Conservation (phyloP, 2,113 vertebrate species). For the Apeltes quadracus region DNA sequence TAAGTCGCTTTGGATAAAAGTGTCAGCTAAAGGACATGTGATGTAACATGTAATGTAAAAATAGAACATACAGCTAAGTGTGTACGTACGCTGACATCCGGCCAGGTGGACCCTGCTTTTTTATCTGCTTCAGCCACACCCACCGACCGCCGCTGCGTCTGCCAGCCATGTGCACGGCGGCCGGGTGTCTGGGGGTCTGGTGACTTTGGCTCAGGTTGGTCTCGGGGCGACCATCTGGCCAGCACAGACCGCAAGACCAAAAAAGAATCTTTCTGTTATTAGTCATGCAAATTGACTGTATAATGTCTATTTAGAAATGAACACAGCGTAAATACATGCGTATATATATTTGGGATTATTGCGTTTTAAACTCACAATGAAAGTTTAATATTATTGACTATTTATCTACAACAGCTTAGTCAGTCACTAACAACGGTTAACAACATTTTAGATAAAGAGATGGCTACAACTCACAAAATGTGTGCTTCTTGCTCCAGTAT, state of each 20-base stretch:
- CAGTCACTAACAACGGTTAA: background rate
- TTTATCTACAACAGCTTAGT: background rate
- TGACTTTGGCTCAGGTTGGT: slow-evolving; percentile 64
- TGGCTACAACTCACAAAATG: background rate
- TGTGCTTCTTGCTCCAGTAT: background rate
- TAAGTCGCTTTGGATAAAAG: no score
- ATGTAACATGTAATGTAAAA: no score
- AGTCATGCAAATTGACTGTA: background rate
- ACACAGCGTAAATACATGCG: no score
- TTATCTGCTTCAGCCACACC: slow-evolving; percentile 1
- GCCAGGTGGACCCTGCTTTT: background rate
- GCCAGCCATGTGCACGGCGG: background rate
- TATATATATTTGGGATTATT: background rate
- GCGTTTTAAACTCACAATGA: background rate
- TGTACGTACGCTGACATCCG: background rate
- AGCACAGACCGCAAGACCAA: slow-evolving; percentile 23
- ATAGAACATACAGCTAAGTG: no score
- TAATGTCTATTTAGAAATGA: background rate
- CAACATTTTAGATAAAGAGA: background rate
- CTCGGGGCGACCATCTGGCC: slow-evolving; percentile 74
- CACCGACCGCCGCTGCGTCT: slow-evolving; percentile 36
- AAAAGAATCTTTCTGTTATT: background rate
- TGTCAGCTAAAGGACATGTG: no score
- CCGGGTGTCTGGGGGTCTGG: slow-evolving; percentile 23
- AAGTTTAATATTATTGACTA: background rate